phyloP scores from a whole-genome alignment of 2,888 invertebrate genomes.

The Baronia brevicornis region DNA sequence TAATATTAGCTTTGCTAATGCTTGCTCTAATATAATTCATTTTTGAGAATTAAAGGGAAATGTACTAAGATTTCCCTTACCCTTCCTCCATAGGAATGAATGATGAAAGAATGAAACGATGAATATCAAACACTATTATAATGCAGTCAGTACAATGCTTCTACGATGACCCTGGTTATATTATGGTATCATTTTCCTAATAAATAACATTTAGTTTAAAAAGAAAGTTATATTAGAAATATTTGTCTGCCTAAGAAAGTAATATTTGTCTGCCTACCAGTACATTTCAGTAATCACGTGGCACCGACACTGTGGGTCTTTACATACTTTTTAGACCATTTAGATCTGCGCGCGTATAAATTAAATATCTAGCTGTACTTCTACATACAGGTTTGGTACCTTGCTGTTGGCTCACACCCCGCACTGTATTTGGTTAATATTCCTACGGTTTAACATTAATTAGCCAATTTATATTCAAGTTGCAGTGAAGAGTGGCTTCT shows the following conservation, averaged over 20 bases:
- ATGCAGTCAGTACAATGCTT: no score
- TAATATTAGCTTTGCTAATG: conserved; percentile 1
- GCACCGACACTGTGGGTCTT: conserved; percentile 19
- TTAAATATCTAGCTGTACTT: conserved; percentile 26
- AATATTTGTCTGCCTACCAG: conserved; percentile 7
- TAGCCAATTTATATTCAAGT: conserved; percentile 67
- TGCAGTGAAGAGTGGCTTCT: conserved; percentile 58
- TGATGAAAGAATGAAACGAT: no score
- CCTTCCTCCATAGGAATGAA: no score
- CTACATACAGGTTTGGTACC: conserved; percentile 24
- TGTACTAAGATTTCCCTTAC: no score
- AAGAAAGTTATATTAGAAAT: no score
- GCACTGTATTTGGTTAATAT: conserved; percentile 49
- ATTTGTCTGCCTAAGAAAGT: no score
- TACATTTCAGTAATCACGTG: conserved; percentile 15
- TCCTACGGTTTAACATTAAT: conserved; percentile 61
- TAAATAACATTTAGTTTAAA: conserved; percentile 12
- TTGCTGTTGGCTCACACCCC: conserved; percentile 29
- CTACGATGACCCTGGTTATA: conserved; percentile 1
- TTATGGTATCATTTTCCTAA: conserved; percentile 10
- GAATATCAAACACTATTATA: no score
- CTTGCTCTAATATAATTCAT: no score
- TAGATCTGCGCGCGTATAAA: conserved; percentile 19
- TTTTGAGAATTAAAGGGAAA: no score
- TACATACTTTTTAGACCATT: conserved; percentile 23